Evolutionary conservation across 2,888 invertebrate genomes (phyloP), one percentile per base, ranked within the genome.

Genomic region (Pachycephus smyrnensis): DNA sequence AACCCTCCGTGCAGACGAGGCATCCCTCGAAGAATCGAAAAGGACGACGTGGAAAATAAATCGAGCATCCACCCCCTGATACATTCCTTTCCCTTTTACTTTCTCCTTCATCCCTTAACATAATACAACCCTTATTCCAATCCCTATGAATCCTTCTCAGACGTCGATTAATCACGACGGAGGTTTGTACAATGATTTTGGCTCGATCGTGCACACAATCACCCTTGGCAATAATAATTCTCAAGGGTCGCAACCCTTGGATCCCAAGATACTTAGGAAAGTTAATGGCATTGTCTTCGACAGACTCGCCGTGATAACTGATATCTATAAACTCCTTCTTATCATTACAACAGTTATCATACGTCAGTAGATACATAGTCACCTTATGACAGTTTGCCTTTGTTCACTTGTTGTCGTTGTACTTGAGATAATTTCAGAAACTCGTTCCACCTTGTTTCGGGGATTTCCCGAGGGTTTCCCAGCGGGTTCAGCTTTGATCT

Each of bases 1-100:
- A 23, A 55, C 55, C 55, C 55, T 55, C 55, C 55, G 15, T 9
- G 55, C 55, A 40, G 23, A 23, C 55, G 23, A 55, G 23, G 55
- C 23, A 55, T 23, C 55, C 55, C 55, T 23, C 55, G 55, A 71
- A 71, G 11, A 11, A 71, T 71, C 71, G 71, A 71, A 31, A 71
- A 23, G 9, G 12, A 31, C 31, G 71, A 71, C 33, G 71, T 71
- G 33, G 71, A 71, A 71, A 71, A 71, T 71, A 71, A 71, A 71
- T 71, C 71, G 71, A 71, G 71, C 15, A 55, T 55, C 23, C 55
- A 23, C 9, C 55, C 40, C 6, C 40, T 15, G 40, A 40, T 15
- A 40, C 40, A 40, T 40, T 40, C 40, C 40, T 69, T 69, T 32
- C 12, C 15, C 71, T 32, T 71, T 71, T 23, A 71, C 31, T 31